Evolutionary conservation across 2,113 vertebrate genomes (phyloP), one percentile per base, ranked within the genome.

Genomic region (Fregata magnificens): DNA sequence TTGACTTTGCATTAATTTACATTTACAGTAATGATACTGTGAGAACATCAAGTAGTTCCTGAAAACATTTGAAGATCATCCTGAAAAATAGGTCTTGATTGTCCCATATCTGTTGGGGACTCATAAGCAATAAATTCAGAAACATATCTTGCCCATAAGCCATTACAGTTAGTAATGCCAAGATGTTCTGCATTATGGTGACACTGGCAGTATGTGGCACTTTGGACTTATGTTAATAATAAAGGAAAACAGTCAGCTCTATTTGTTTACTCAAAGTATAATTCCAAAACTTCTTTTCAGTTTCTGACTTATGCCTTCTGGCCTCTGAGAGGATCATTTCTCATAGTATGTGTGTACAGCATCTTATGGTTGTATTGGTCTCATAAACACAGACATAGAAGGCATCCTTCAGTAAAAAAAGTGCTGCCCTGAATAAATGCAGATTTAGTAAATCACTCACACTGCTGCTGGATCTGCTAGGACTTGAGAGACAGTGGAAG

Each of bases 81-180:
- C 26, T 38, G 20, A 71, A 56, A 92, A 59, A 77, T 47, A 24
- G 10, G 2, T 17, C 34, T n/a, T 50, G 17, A 16, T 52, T 9
- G 4, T 47, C 7, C 6, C 0, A 0, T 18, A 15, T 45, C 12
- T 72, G 9, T 34, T 72, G 10, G 15, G 9, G 24, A 13, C 18
- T 28, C 28, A 53, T 7, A 22, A 8, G 7, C 26, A 66, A 47
- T 55, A 56, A 53, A 83, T 40, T 63, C 47, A 63, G 44, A 53
- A 32, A 45, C 5, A 21, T 44, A 31, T 70, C 26, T 74, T 58
- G 6, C 44, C 19, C 36, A 11, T 62, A 71, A 80, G 14, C 2
- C 69, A 50, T 40, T 70, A 31, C 25, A 56, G 2, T 45, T 28
- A 74, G 6, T 28, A 74, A 59, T 47, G 18, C 4, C 25, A 32